A percentile compares a stretch with the other conserved stretches of the same genome.
Conservation (phyloP, 2,888 invertebrate genomes). For the Calameuta idolon region DNA sequence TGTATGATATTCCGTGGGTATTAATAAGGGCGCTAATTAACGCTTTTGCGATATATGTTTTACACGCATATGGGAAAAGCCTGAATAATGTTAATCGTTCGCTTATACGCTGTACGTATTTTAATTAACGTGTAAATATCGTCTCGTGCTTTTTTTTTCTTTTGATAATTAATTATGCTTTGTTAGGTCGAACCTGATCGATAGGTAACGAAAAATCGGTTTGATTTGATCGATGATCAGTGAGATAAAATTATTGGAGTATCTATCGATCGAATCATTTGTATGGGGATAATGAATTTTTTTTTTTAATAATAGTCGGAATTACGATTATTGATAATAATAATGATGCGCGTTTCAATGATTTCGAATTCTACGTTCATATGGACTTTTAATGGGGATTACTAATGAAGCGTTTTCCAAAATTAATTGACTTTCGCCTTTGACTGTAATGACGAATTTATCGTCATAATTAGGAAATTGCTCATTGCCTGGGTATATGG, state of each 20-base stretch:
- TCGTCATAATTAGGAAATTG: background rate
- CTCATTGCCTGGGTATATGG: background rate
- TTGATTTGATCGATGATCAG: background rate
- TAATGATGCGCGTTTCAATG: background rate
- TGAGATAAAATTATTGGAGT: background rate
- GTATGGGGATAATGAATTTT: background rate
- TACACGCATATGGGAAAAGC: background rate
- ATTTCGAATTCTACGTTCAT: background rate
- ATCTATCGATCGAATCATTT: background rate
- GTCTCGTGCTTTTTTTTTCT: background rate
- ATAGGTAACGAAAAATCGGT: background rate
- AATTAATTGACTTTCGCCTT: background rate
- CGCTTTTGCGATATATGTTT: background rate
- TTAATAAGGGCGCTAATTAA: background rate
- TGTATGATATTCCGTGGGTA: background rate
- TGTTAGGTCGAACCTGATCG: background rate
- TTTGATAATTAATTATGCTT: background rate
- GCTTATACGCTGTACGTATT: background rate
- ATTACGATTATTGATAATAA: background rate
- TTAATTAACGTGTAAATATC: background rate
- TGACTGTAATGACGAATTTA: background rate
- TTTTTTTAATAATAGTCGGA: background rate
- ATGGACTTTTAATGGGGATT: background rate
- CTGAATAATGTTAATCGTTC: background rate
- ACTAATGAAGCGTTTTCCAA: background rate